Base-by-base conservation (phyloP, 1,140 invertebrate species). In the Zaprionus inermis region DNA sequence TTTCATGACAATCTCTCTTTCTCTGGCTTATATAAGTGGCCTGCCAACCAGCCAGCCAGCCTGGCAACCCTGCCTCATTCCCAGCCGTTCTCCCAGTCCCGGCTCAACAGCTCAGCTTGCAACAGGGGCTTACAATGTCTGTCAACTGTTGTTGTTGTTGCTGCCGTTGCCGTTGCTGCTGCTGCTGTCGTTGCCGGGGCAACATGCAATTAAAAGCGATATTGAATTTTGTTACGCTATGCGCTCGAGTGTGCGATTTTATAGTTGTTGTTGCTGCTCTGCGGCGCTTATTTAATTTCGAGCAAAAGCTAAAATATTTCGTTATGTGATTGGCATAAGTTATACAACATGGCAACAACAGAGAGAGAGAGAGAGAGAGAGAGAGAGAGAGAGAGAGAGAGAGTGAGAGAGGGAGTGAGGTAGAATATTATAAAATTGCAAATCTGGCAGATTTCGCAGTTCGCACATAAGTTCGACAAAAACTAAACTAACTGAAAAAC, bases 181-280 rank as follows among this genome's bases (percentile, higher is more conserved):
- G 72, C 28, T 73, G 77, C 41, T 76, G 79, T 57, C 73, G 82
- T 86, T 86, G 82, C 82, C 82, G 55, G 61, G 84, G 84, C 84
- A 86, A 86, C 82, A 86, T 82, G 82, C 82, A 86, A 86, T 86
- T 86, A 86, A 86, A 88, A 89, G 82, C 83, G 83, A 88, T 86
- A 86, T 89, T 86, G 82, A 86, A 86, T 86, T 86, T 86, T 86
- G 79, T 85, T 85, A 85, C 83, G 81, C 83, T 86, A 77, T 85
- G 75, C 81, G 82, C 81, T 85, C 24, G 81, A 85, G 81, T 84
- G 69, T 84, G 74, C 81, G 74, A 81, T 85, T 66, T 70, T 78
- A 78, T 68, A 75, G 60, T 83, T 66, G 59, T 60, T 74, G 79
- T 59, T 71, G 60, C 30, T 36, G 74, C 66, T 78, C 71, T 81